Conservation (phyloP, 2,888 invertebrate genomes). For the Yponomeuta evonymella region DNA sequence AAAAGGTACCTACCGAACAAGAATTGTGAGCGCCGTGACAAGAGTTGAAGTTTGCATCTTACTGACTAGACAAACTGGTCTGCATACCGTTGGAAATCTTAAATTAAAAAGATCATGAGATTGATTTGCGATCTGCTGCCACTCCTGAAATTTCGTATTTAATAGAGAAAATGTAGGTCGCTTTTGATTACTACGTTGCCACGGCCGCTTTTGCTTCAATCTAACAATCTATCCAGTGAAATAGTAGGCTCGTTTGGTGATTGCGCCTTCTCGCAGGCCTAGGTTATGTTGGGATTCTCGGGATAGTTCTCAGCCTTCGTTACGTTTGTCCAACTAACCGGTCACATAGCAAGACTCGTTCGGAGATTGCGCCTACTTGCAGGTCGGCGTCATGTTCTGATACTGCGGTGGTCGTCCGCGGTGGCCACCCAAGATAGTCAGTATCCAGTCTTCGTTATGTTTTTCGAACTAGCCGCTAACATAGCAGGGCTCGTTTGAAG, state of each 20-base stretch:
- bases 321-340: conserved; percentile 62
- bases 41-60: no score
- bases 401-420: conserved; percentile 83
- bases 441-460: conserved; percentile 51
- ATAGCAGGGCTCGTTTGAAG: conserved; percentile 83
- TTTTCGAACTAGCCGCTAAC: conserved; percentile 75
- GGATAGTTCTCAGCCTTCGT: conserved; percentile 75
- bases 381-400: conserved; percentile 81
- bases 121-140: no score
- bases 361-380: conserved; percentile 77
- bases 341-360: conserved; percentile 85
- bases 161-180: no score
- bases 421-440: conserved; percentile 77
- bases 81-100: no score
- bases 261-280: conserved; percentile 80
- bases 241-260: conserved; percentile 83
- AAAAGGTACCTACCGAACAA: no score
- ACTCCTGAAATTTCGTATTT: no score
- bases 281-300: conserved; percentile 80
- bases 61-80: no score
- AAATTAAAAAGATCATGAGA: no score
- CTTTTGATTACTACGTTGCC: no score
- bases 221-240: conserved; percentile 74
- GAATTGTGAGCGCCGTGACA: no score
- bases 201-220: no score